A percentile compares a stretch with the other conserved stretches of the same genome.
These are phyloP conservation scores for Malaclemys terrapin DNA, from an alignment of 2,113 vertebrate genomes.

Conservation along the genomic window DNA sequence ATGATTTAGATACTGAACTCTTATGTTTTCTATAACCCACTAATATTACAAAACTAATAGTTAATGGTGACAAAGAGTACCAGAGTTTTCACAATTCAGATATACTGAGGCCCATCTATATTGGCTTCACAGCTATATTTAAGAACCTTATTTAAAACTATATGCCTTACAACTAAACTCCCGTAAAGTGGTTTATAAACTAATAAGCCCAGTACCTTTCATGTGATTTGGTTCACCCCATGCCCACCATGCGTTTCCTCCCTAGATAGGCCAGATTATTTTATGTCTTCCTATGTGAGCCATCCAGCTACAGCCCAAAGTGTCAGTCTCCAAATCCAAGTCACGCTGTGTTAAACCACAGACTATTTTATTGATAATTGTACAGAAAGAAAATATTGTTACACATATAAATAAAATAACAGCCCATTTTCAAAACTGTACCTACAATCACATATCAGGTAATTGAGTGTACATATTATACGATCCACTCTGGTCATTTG, in stretches of 20 bases:
- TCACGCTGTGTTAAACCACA: not conserved
- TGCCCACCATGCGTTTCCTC: fast-evolving
- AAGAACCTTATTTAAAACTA: not conserved
- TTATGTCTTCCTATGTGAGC: not conserved
- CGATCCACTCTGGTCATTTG: not conserved
- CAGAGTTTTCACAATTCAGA: not conserved
- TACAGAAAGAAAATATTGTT: not conserved
- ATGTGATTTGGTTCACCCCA: not conserved
- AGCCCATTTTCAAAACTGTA: not conserved
- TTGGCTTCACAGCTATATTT: not conserved
- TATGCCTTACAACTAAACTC: not conserved
- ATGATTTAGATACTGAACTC: fast-evolving
- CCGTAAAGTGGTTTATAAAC: not conserved
- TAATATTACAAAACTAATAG: not conserved
- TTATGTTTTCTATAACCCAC: not conserved
- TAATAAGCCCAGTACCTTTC: not conserved
- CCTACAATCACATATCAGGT: not conserved
- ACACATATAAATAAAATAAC: not conserved
- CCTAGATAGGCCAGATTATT: not conserved
- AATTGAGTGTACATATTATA: not conserved
- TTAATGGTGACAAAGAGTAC: not conserved
- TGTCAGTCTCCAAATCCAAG: not conserved
- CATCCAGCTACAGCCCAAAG: not conserved
- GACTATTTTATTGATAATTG: not conserved
- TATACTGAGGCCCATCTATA: not conserved